Base-by-base conservation (phyloP, 2,797 vertebrate species). In the Neoniphon sammara region DNA sequence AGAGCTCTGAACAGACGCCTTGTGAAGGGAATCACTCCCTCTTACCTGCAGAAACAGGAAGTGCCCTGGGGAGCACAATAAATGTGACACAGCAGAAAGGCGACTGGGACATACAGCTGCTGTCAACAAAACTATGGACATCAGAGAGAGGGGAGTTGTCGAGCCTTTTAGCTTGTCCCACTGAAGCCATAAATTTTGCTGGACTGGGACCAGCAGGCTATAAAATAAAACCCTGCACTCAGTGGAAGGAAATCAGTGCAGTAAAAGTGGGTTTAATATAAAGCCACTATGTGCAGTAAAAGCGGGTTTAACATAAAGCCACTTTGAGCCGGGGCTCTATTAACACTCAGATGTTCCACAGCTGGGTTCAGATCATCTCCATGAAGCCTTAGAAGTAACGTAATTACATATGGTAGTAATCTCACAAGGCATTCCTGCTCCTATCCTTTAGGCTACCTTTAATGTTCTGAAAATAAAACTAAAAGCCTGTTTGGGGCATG, bases 41-140 rank as follows among this genome's bases (percentile, higher is more conserved):
- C 90, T 85, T 30, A 95, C 91, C 79, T 88, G 91, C 61, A 97
- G 83, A 76, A 95, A 94, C 66, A 97, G 91, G 73, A 97, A 96
- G 85, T 94, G 92, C 52, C 96, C 96, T 97, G 80, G 21, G 68
- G 73, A 11, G 34, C 49, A 87, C 65, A 78, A 75, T 77, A 73
- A 82, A 78, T 30, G 60, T 66, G 20, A 85, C 47, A 85, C 44
- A 78, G 50, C 34, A 61, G 11, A 75, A 79, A 15, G 8, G 20
- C 73, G 8, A 60, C 10, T 57, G 44, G 57, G 25, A 68, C 50
- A 70, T 62, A 50, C 44, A 78, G 61, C 11, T 49, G 44, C 11
- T 50, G n/a, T 8, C 25, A 17, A 63, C 4, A 59, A 31, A 66
- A 80, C 30, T 50, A 36, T 36, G 10, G 34, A 20, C 20, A 66